phyloP scores from a whole-genome alignment of 2,113 vertebrate species.

The Laticauda laticaudata region DNA sequence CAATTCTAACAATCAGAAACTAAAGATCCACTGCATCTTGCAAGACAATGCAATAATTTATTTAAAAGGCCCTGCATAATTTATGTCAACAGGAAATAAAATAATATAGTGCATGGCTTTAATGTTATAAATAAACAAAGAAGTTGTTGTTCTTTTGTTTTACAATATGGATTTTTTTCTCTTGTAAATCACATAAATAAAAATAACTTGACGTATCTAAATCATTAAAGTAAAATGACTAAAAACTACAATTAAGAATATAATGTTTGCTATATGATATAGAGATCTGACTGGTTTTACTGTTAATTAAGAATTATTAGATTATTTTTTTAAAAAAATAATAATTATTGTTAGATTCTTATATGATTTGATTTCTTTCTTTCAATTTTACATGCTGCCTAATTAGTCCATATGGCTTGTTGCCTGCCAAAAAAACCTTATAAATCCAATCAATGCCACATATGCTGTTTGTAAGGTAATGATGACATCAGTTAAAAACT shows the following conservation, averaged over 20 bases:
- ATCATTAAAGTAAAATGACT: neutral
- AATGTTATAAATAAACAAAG: conserved; percentile 17
- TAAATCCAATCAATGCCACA: neutral
- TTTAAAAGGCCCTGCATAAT: neutral
- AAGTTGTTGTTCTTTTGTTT: neutral
- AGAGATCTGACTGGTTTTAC: conserved; percentile 30
- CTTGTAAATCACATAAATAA: conserved; percentile 40
- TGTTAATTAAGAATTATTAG: neutral
- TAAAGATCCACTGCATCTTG: conserved; percentile 23
- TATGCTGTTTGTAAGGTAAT: neutral
- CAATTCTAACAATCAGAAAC: conserved; percentile 27
- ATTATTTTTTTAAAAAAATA: neutral
- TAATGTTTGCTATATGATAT: conserved; percentile 42
- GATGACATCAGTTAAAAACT: neutral
- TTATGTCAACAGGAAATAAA: conserved; percentile 34
- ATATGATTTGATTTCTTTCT: too few species aligned
- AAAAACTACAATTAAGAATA: conserved; percentile 13
- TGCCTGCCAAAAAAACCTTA: neutral
- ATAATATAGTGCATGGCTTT: conserved; percentile 16
- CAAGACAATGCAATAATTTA: conserved; percentile 37
- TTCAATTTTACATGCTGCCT: neutral
- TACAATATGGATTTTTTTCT: conserved; percentile 26
- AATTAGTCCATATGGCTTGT: neutral
- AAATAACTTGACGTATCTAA: conserved; percentile 37
- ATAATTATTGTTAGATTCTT: neutral